Evolutionary conservation across 2,888 invertebrate genomes (phyloP), one percentile per base, ranked within the genome.

Genomic region (Ypsolopha scabrella): DNA sequence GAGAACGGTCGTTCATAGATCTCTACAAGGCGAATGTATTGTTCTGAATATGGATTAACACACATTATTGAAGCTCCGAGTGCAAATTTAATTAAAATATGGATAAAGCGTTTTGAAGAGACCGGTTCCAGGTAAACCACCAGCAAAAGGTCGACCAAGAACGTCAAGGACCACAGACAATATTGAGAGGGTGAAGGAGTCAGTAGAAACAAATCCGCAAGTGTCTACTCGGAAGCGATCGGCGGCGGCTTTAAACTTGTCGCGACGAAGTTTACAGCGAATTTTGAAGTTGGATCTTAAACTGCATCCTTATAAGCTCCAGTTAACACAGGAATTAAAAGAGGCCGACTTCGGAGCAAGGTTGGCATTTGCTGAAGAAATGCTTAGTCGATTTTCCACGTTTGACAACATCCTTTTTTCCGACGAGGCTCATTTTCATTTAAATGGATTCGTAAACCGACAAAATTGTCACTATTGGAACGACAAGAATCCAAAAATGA

Each of bases 401-500:
- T 38, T 51, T 51, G 51, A 51, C 45, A 51, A 51, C n/a, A n/a
- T n/a, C n/a, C n/a, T n/a, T n/a, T n/a, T n/a, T n/a, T n/a, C n/a
- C n/a, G n/a, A n/a, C n/a, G n/a, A n/a, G n/a, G n/a, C n/a, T n/a
- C n/a, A n/a, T n/a, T n/a, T n/a, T n/a, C n/a, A n/a, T n/a, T n/a
- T n/a, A n/a, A n/a, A n/a, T n/a, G n/a, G n/a, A n/a, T n/a, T n/a
- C n/a, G n/a, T n/a, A n/a, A n/a, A n/a, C 51, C 44, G 43, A 14
- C n/a, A n/a, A n/a, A n/a, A n/a, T n/a, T n/a, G n/a, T n/a, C n/a
- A n/a, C n/a, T n/a, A n/a, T n/a, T n/a, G n/a, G n/a, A n/a, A n/a
- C n/a, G n/a, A n/a, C n/a, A n/a, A n/a, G n/a, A 53, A 53, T 37
- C 55, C 56, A 50, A 54, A 55, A 47, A 7, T 57, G 52, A 60